Evolutionary conservation across 2,888 invertebrate genomes (phyloP).

Genomic region (Tanytarsus gracilentus): DNA sequence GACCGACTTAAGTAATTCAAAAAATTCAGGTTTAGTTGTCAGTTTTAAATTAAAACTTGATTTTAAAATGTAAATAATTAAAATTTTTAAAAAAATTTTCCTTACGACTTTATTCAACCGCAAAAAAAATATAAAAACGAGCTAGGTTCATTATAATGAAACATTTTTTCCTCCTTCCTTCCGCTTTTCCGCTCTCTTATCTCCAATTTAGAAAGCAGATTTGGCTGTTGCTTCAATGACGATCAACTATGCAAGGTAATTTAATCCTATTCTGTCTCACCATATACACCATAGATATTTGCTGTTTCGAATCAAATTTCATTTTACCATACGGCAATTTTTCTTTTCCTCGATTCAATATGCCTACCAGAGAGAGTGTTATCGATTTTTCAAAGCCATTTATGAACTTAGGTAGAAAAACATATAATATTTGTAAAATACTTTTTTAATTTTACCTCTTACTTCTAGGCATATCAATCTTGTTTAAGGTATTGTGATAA

Average conservation of each 20-base stretch:
- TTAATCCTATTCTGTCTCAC: too few relatives aligned
- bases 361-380: conserved; percentile 58
- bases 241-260: conserved; percentile 63
- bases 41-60: too few relatives aligned
- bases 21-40: too few relatives aligned
- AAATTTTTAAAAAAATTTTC: too few relatives aligned
- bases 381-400: conserved; percentile 89
- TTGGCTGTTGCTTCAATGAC: conserved; percentile 83
- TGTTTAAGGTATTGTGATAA: conserved; percentile 57
- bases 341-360: background rate
- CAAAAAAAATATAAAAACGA: too few relatives aligned
- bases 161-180: background rate
- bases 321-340: background rate
- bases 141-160: background rate
- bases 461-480: conserved; percentile 80
- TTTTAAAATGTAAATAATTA: too few relatives aligned
- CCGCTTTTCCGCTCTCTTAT: conserved; percentile 29
- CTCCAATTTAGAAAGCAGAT: conserved; percentile 74
- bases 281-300: background rate
- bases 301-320: background rate
- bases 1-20: too few relatives aligned
- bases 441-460: too few relatives aligned
- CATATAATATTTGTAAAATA: too few relatives aligned
- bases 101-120: too few relatives aligned
- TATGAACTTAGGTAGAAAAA: conserved; percentile 83